These are phyloP conservation scores for Cynaeus angustus DNA, from an alignment of 2,888 invertebrate species.

Conservation along the genomic window DNA sequence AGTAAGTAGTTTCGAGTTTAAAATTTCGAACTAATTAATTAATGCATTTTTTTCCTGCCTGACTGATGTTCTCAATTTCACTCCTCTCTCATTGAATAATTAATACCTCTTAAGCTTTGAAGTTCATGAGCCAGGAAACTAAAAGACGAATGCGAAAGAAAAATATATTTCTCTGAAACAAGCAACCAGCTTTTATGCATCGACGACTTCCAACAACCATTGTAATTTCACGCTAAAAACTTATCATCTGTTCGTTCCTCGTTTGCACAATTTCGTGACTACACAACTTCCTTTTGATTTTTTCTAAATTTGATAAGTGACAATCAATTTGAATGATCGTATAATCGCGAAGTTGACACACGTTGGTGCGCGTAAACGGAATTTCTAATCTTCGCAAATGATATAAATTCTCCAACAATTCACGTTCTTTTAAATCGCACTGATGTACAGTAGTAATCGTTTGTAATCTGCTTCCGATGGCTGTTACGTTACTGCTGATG, in stretches of 20 bases:
- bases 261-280: neutral
- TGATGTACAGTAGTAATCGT: neutral
- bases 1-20: no score
- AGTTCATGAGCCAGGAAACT: slow-evolving; percentile 3
- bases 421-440: neutral
- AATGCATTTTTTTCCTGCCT: no score
- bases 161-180: no score
- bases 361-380: slow-evolving; percentile 6
- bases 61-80: no score
- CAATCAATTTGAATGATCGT: slow-evolving; percentile 24
- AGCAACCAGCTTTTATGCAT: no score
- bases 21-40: no score
- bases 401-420: slow-evolving; percentile 1
- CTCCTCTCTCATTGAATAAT: no score
- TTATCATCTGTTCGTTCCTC: slow-evolving; percentile 2
- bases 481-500: slow-evolving; percentile 3
- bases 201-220: no score
- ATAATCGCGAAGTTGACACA: slow-evolving; percentile 25
- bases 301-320: slow-evolving; percentile 20
- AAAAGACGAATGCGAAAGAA: neutral
- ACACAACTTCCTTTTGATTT: neutral
- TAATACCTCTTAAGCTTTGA: slow-evolving; percentile 5
- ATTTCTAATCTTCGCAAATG: slow-evolving; percentile 18
- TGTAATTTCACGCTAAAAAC: no score
- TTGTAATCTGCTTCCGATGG: slow-evolving; percentile 6